These are phyloP conservation scores for Rattus norvegicus DNA, from an alignment of 2,113 vertebrate species.

Conservation along the genomic window GRCr8 NC_086030.1:25100001-25100500, in stretches of 20 bases:
- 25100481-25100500: neutral
- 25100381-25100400: neutral
- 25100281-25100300: neutral
- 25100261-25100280: neutral
- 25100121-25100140: neutral
- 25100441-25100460: neutral
- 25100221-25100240: neutral
- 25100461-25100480: too few species aligned
- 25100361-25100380: neutral
- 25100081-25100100: constrained; percentile 25
- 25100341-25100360: neutral
- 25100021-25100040: neutral
- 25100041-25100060: neutral
- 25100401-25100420: neutral
- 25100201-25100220: constrained; percentile 42
- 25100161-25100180: neutral
- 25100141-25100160: neutral
- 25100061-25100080: neutral
- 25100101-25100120: neutral
- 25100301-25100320: neutral
- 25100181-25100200: constrained; percentile 32
- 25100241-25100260: accelerated
- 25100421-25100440: neutral
- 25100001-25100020: neutral
- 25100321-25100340: neutral